phyloP scores from a whole-genome alignment of 2,797 vertebrate species.

The Aeoliscus strigatus region DNA sequence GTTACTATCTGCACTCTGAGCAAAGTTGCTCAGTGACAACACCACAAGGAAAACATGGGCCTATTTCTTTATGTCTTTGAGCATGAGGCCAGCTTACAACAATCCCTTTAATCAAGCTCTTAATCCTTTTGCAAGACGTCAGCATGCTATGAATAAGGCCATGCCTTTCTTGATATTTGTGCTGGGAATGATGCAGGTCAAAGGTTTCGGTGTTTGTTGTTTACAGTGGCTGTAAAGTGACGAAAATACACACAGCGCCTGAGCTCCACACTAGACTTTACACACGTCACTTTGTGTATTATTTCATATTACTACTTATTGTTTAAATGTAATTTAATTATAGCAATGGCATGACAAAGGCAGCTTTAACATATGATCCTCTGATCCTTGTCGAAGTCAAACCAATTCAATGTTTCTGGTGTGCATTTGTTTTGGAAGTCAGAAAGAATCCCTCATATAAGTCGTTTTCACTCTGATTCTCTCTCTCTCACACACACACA shows the following conservation, averaged over 20 bases:
- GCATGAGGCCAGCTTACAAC: slow-evolving; percentile 61
- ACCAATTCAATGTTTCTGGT: slow-evolving; percentile 5
- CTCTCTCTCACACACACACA: slow-evolving; percentile 14
- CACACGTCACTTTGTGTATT: no score
- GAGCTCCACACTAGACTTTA: not conserved
- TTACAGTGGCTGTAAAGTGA: not conserved
- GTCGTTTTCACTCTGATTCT: no score
- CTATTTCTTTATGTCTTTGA: slow-evolving; percentile 64
- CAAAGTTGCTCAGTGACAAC: slow-evolving; percentile 6
- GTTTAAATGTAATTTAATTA: not conserved
- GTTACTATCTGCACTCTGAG: slow-evolving; percentile 1
- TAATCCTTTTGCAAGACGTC: slow-evolving; percentile 73
- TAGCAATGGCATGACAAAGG: not conserved
- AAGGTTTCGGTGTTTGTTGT: slow-evolving; percentile 6
- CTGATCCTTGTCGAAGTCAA: slow-evolving; percentile 33
- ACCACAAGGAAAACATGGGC: slow-evolving; percentile 44
- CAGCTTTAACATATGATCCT: slow-evolving; percentile 7
- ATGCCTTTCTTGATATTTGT: slow-evolving; percentile 57
- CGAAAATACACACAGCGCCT: not conserved
- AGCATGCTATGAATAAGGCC: slow-evolving; percentile 62
- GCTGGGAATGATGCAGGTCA: slow-evolving; percentile 39
- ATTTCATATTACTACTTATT: not conserved
- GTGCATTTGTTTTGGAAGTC: not conserved
- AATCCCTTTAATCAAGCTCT: slow-evolving; percentile 73
- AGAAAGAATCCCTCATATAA: slow-evolving; percentile 4